A percentile compares a stretch with the other conserved stretches of the same genome.
These are phyloP conservation scores for Aythya baeri DNA, from an alignment of 2,113 vertebrate genomes.

Conservation along the genomic window DNA sequence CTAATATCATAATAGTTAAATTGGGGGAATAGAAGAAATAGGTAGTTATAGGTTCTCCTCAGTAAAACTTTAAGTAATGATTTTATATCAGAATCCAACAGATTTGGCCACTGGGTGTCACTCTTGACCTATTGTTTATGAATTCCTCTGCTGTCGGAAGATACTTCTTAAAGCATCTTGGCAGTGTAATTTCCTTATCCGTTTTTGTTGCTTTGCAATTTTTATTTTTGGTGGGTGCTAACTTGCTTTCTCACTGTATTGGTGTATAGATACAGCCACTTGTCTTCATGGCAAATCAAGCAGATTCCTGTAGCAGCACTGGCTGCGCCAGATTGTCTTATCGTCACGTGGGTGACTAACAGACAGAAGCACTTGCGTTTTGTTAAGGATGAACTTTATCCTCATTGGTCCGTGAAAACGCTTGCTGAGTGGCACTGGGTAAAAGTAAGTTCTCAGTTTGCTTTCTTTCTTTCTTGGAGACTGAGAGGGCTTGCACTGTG, in stretches of 20 bases:
- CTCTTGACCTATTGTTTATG: slow-evolving; percentile 30
- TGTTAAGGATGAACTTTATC: slow-evolving; percentile 90
- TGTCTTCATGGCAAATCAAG: slow-evolving; percentile 87
- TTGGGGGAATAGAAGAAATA: not conserved
- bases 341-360: slow-evolving; percentile 96
- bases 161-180: not conserved
- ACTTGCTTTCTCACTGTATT: not conserved
- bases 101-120: slow-evolving; percentile 75
- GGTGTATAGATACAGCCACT: slow-evolving; percentile 82
- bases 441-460: slow-evolving; percentile 82
- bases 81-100: not conserved
- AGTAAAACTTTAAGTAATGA: not conserved
- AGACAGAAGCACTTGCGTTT: slow-evolving; percentile 89
- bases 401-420: slow-evolving; percentile 86
- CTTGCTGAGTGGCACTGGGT: slow-evolving; percentile 95
- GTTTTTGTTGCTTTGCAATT: not conserved
- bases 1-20: not conserved
- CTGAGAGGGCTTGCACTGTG: not conserved
- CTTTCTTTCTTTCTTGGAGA: not conserved
- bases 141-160: not conserved
- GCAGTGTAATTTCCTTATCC: not conserved
- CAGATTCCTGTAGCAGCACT: slow-evolving; percentile 84
- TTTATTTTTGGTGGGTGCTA: not conserved
- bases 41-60: not conserved
- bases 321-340: slow-evolving; percentile 84